Evolutionary conservation across 2,113 vertebrate genomes (phyloP), one percentile per base, ranked within the genome.

Genomic region (Peucedramus taeniatus): DNA sequence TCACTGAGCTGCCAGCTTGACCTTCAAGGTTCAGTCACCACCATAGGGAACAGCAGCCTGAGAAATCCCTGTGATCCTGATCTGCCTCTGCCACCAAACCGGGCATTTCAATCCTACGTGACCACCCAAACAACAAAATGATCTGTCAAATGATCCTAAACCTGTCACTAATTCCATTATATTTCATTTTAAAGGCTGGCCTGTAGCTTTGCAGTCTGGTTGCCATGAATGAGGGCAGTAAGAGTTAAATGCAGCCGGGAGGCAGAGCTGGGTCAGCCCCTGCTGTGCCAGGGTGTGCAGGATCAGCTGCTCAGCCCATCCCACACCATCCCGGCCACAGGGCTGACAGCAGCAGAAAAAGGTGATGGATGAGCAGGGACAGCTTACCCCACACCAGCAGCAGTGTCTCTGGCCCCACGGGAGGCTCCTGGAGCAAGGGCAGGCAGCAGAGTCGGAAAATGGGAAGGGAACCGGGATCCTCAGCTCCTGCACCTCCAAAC

Each of bases 31-130:
- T 79, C 31, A 80, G 53, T 70, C 90, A 68, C 44, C 57, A 30
- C 1, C 0, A 0, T 0, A 63, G 23, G 30, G 15, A 76, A 65
- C 8, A 33, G 44, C 51, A 65, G 50, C 14, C 27, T 1, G 16
- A 85, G 75, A 51, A 80, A 90, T 8, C 14, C 0, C 92, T 24
- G 53, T 39, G 27, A 23, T 18, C 60, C 74, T n/a, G 22, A 9
- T 6, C 65, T 44, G 47, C 68, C 39, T 39, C 64, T 75, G 47
- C 45, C 19, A 23, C 65, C 8, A 3, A 14, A 6, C 18, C 1
- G 8, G 33, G 15, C 50, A 10, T 26, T 57, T 8, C 49, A 39
- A 28, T 44, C 83, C 71, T 44, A 11, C 1, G 0, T 42, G 72
- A 68, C 44, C 70, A 33, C 8, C 2, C 64, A 42, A 61, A 57